Evolutionary conservation across 2,797 vertebrate genomes (phyloP).

Genomic region (Ispidina lecontei): DNA sequence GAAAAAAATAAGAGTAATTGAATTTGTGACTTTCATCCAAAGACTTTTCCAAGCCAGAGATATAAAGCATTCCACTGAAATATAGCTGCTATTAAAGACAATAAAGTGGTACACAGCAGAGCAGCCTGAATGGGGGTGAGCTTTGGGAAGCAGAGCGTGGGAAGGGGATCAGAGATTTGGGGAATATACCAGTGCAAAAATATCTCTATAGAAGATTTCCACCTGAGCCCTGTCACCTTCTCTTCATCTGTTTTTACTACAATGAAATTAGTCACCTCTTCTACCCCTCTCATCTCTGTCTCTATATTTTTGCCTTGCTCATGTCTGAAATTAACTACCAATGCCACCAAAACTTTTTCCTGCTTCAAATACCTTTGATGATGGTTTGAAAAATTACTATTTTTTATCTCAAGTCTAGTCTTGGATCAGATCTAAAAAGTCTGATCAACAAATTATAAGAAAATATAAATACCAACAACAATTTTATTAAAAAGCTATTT

Average conservation of each 20-base stretch:
- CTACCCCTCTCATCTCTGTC: not conserved
- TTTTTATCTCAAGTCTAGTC: not conserved
- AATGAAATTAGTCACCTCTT: not conserved
- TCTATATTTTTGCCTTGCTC: not conserved
- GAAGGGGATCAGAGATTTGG: slow-evolving; percentile 1
- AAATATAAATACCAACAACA: not conserved
- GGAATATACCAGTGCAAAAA: not conserved
- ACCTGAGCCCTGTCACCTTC: not conserved
- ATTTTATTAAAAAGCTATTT: not conserved
- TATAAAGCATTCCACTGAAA: not conserved
- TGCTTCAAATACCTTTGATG: not conserved
- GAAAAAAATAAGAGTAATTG: not conserved
- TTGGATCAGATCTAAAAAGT: not conserved
- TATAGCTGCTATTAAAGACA: not conserved
- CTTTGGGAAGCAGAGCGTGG: not conserved
- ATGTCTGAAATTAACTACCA: not conserved
- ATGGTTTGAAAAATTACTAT: not conserved
- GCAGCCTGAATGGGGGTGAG: not conserved
- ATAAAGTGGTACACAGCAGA: not conserved
- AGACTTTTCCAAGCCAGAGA: slow-evolving; percentile 32
- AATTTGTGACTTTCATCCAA: slow-evolving; percentile 45
- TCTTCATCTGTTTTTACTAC: not conserved
- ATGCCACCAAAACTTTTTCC: not conserved
- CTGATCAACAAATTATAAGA: not conserved
- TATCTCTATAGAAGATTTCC: not conserved